Base-by-base conservation (phyloP, 1,140 invertebrate species). In the Zaprionus nigranus region DNA sequence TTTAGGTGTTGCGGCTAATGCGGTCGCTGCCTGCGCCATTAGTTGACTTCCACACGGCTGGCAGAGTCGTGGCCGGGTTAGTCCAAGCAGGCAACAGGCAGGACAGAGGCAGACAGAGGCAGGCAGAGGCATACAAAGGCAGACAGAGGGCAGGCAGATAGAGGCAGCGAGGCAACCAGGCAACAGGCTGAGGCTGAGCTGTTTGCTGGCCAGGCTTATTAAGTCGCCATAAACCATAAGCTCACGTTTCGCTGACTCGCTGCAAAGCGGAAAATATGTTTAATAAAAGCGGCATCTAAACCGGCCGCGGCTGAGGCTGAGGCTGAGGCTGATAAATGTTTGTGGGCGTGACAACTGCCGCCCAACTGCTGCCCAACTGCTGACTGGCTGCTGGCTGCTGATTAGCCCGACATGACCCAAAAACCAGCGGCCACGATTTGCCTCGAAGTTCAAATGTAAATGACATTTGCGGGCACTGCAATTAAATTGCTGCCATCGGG, bases 201-300 rank as follows among this genome's bases (percentile, higher is more conserved):
- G 77, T 77, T 81, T 69, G 83, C 76, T 63, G 81, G 78, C 76
- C 58, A 77, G 84, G 81, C 84, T 87, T 88, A 87, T 87, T 87
- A 87, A 87, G 84, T 87, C 81, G 81, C 84, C 84, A 87, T 87
- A 87, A 87, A 87, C 78, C 84, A 90, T 88, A 90, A 88, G 84
- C 84, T 87, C 84, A 87, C 84, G 84, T 87, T 90, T 90, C 75
- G 61, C 49, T 65, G 43, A 15, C 58, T 40, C 30, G 54, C 28
- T 46, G 40, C 64, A 56, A 61, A 51, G 72, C 72, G 59, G 60
- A 71, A 71, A 75, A 75, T 76, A 78, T 82, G 79, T 81, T 87
- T 87, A 87, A 90, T 87, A 87, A 84, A 87, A 68, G 81, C 80
- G 85, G 83, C 81, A 83, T 78, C 78, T 78, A 65, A 84, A 49